Base-by-base conservation (phyloP, 2,797 vertebrate genomes). In the Lepidocolaptes lacrymiger region DNA sequence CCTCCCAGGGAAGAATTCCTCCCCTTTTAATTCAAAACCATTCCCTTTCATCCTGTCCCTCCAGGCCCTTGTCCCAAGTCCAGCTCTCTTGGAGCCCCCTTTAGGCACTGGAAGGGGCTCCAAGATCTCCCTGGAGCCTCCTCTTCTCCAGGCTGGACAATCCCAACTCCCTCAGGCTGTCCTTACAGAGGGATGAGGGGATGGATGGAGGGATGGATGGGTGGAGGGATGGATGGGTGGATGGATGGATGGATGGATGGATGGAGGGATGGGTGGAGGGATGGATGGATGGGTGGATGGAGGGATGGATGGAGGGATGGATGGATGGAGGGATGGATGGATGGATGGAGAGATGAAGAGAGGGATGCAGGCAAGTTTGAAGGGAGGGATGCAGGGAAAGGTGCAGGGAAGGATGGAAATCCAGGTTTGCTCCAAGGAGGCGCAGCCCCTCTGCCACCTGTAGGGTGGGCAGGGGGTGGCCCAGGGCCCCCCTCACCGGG, bases 191-290 rank as follows among this genome's bases (percentile, higher is more conserved):
- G 43, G 16, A n/a, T 2, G 43, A 5, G 37, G 5, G 27, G 24
- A 43, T 5, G 32, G 44, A 34, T 11, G 15, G 14, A 61, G 9
- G 14, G 4, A 32, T 8, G 37, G 37, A 49, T 18, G 24, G 9
- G 43, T 12, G 49, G 1, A 54, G 2, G 28, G 46, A 22, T n/a
- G 17, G 23, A 61, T 7, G 14, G 48, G 19, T 9, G 24, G 7
- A 36, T 5, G 16, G n/a, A 17, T 3, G 14, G 37, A 9, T 20
- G 26, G 2, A n/a, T 11, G 41, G 21, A n/a, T 0, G 44, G 20
- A 48, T 7, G 37, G 10, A 43, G 3, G 36, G 14, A 61, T 7
- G 17, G 6, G 52, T 2, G 22, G 4, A 34, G 3, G 19, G 14
- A 28, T 6, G 14, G 15, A 41, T 12, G 8, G 9, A n/a, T 3